Evolutionary conservation across 2,888 invertebrate species (phyloP).

Genomic region (Prosopocoilus inquinatus): DNA sequence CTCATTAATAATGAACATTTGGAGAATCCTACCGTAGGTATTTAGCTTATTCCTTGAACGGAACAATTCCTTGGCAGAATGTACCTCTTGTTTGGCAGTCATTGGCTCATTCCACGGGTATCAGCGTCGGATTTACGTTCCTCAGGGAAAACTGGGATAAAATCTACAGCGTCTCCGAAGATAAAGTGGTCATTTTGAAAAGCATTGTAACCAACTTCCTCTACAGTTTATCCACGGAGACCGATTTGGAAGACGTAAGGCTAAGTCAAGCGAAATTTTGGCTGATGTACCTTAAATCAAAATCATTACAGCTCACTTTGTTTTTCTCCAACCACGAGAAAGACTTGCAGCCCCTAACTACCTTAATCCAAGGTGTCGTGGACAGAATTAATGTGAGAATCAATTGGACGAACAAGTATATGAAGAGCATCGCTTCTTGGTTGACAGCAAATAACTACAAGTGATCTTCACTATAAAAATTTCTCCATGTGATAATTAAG

Average conservation of each 20-base stretch:
- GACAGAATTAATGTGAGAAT: constrained; percentile 45
- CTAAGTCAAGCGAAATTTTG: background rate
- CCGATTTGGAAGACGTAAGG: constrained; percentile 48
- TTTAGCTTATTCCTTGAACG: constrained; percentile 41
- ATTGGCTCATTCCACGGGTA: constrained; percentile 42
- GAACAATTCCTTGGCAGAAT: constrained; percentile 42
- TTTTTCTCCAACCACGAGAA: constrained; percentile 44
- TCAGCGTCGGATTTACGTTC: constrained; percentile 44
- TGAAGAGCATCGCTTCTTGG: constrained; percentile 41
- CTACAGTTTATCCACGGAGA: constrained; percentile 42
- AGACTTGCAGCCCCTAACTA: constrained; percentile 40
- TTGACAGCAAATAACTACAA: constrained; percentile 23
- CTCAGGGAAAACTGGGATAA: constrained; percentile 44
- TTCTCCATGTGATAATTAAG: no score
- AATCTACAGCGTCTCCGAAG: constrained; percentile 42
- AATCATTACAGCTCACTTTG: constrained; percentile 40
- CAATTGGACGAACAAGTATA: constrained; percentile 42
- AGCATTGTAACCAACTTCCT: constrained; percentile 46
- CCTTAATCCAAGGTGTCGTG: constrained; percentile 42
- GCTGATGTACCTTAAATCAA: background rate
- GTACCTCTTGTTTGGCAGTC: constrained; percentile 46
- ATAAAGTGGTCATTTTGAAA: constrained; percentile 39
- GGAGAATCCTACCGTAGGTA: constrained; percentile 36
- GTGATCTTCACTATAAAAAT: background rate
- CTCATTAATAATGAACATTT: no score